Evolutionary conservation across 2,797 vertebrate genomes (phyloP).

Genomic region (Sebastiscus albofasciatus): DNA sequence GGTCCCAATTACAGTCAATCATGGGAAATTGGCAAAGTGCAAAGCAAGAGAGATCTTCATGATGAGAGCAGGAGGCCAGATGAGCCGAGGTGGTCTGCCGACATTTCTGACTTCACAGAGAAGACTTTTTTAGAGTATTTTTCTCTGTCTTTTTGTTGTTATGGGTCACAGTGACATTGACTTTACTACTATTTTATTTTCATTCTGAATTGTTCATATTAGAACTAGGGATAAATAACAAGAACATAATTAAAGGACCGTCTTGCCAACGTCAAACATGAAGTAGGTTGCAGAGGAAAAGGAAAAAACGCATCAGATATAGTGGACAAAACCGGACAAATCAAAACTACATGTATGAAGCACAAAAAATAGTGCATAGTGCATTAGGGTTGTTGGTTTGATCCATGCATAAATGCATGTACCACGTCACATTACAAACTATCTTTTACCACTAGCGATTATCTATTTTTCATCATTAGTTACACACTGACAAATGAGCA

Average conservation of each 20-base stretch:
- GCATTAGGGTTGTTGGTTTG: neutral
- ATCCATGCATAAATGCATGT: neutral
- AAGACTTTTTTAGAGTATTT: constrained; percentile 1
- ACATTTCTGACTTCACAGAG: constrained; percentile 61
- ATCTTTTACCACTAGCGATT: too few species aligned
- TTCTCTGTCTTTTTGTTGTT: neutral
- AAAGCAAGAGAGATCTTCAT: constrained; percentile 70
- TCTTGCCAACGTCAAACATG: neutral
- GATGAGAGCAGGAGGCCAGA: constrained; percentile 74
- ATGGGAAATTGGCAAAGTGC: constrained; percentile 79
- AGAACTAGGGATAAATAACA: neutral
- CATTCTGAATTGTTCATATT: neutral
- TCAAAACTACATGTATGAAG: neutral
- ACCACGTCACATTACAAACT: neutral
- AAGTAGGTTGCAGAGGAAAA: neutral
- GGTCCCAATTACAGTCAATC: constrained; percentile 82
- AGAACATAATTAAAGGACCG: neutral
- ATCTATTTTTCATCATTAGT: neutral
- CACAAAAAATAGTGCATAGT: neutral
- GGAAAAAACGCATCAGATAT: neutral
- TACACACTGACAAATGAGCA: neutral
- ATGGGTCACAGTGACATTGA: neutral
- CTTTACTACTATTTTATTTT: neutral
- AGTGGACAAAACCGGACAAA: neutral
- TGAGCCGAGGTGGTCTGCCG: constrained; percentile 72